A percentile compares a stretch with the other conserved stretches of the same genome.
Conservation (phyloP, 2,113 vertebrate genomes). For the Mirza zaza region DNA sequence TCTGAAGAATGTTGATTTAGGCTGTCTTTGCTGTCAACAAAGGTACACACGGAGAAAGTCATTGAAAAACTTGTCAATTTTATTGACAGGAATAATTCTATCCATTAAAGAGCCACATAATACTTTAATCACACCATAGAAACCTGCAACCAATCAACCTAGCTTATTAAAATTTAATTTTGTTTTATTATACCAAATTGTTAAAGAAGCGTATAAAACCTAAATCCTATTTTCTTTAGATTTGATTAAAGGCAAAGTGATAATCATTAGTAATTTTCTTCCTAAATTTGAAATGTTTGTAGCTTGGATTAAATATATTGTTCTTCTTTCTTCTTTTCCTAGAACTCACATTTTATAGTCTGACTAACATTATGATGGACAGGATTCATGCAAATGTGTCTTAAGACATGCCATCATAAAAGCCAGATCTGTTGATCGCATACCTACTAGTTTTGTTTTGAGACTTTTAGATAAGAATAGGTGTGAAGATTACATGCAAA, state of each 20-base stretch:
- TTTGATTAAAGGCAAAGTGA: neutral
- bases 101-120: neutral
- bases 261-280: neutral
- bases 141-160: neutral
- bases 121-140: neutral
- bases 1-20: neutral
- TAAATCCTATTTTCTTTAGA: neutral
- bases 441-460: neutral
- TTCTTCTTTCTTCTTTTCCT: neutral
- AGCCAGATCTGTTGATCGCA: neutral
- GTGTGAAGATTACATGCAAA: neutral
- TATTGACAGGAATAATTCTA: neutral
- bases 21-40: neutral
- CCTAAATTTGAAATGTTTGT: neutral
- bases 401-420: neutral
- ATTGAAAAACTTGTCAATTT: slow-evolving; percentile 4
- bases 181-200: neutral
- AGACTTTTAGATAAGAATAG: neutral
- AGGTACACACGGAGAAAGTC: neutral
- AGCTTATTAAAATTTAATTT: slow-evolving; percentile 26
- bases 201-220: neutral
- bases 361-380: neutral
- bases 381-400: neutral
- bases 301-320: neutral
- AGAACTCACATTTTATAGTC: neutral